Evolutionary conservation across 2,113 vertebrate species (phyloP).

Genomic region (Rissa tridactyla): DNA sequence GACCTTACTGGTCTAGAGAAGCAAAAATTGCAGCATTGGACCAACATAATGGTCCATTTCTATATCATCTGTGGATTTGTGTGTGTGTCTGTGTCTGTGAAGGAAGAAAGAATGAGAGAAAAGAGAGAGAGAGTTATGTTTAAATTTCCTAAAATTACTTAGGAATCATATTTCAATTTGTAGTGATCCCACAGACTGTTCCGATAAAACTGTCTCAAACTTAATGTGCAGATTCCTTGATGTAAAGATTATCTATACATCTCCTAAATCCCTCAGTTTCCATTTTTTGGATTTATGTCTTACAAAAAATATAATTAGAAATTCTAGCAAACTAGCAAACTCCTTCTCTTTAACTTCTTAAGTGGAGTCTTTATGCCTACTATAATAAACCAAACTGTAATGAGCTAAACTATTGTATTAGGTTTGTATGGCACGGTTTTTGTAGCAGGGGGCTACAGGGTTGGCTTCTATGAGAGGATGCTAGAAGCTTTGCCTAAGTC

Average conservation of each 20-base stretch:
- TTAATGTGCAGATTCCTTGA: not conserved
- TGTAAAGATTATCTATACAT: not conserved
- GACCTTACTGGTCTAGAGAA: not conserved
- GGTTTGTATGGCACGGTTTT: not conserved
- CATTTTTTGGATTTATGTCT: not conserved
- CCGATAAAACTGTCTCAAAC: not conserved
- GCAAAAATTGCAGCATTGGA: not conserved
- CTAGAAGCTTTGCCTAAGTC: not conserved
- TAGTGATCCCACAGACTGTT: not conserved
- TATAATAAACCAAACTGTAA: not conserved
- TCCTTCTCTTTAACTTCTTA: not conserved
- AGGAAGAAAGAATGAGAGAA: not conserved
- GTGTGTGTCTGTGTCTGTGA: not conserved
- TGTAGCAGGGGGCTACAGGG: not conserved
- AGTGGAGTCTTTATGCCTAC: not conserved
- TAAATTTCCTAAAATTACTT: not conserved
- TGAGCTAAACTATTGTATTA: not conserved
- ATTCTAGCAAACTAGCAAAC: not conserved
- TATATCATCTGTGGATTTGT: not conserved
- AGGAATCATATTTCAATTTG: not conserved
- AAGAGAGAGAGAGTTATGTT: not conserved
- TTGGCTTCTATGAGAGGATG: not conserved
- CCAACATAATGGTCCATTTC: not conserved
- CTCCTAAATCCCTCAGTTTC: not conserved
- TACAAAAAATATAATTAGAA: not conserved